phyloP scores from a whole-genome alignment of 2,113 vertebrate species.

The Diadophis punctatus region DNA sequence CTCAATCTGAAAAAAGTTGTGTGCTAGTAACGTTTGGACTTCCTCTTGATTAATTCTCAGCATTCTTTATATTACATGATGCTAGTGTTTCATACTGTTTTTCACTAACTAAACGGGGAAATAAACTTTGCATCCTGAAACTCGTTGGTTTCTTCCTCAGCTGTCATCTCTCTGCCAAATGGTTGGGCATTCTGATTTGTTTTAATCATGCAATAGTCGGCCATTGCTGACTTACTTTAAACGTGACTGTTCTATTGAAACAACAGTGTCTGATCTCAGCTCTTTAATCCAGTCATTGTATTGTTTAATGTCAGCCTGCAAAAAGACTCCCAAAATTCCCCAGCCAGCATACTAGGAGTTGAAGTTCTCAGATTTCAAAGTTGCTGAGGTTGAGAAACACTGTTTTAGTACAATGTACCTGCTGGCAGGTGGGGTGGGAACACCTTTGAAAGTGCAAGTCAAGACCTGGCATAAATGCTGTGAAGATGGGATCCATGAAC shows the following conservation, averaged over 20 bases:
- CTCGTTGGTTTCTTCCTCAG: not conserved
- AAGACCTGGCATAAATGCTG: not conserved
- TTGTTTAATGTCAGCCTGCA: not conserved
- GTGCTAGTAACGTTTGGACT: not conserved
- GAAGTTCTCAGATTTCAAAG: not conserved
- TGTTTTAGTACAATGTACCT: not conserved
- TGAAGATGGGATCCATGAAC: not conserved
- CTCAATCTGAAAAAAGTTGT: not conserved
- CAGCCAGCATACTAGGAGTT: not conserved
- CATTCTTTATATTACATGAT: not conserved
- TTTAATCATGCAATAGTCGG: not conserved
- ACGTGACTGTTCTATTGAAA: not conserved
- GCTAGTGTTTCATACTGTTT: not conserved
- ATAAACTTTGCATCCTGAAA: not conserved
- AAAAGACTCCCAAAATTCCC: not conserved
- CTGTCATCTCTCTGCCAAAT: not conserved
- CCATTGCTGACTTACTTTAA: not conserved
- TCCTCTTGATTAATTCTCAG: not conserved
- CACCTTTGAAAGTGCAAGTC: not conserved
- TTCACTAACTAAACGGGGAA: not conserved
- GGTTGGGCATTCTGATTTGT: not conserved
- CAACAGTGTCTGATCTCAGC: not conserved
- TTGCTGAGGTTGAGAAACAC: not conserved
- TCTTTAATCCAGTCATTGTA: not conserved
- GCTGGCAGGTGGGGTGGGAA: not conserved